Evolutionary conservation across 1,140 invertebrate species (phyloP).

Genomic region (Mercenaria mercenaria): DNA sequence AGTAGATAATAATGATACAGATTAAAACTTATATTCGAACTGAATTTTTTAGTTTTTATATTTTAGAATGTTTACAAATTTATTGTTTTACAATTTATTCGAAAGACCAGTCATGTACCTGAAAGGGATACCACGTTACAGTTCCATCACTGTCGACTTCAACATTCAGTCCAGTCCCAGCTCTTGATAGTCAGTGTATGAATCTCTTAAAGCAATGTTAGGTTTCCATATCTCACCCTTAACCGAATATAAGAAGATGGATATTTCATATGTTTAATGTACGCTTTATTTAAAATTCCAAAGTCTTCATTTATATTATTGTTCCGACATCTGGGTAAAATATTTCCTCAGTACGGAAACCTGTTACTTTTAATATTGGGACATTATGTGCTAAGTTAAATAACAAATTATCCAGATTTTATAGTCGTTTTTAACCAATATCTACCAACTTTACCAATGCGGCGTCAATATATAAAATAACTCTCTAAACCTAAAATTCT

Average conservation of each 20-base stretch:
- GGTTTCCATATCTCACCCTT: slow-evolving; percentile 59
- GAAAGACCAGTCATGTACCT: background rate
- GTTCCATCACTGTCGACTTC: background rate
- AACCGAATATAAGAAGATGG: background rate
- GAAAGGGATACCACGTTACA: slow-evolving; percentile 35
- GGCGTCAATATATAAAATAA: too few relatives aligned
- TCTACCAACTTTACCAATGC: too few relatives aligned
- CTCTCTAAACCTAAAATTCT: too few relatives aligned
- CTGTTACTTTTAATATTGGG: background rate
- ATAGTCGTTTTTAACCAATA: too few relatives aligned
- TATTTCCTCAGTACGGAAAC: background rate
- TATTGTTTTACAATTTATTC: too few relatives aligned
- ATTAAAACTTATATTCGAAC: too few relatives aligned
- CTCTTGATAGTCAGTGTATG: slow-evolving; percentile 21
- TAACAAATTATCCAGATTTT: too few relatives aligned
- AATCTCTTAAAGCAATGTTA: slow-evolving; percentile 50
- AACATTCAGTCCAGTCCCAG: slow-evolving; percentile 43
- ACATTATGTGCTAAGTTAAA: background rate
- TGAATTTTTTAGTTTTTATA: too few relatives aligned
- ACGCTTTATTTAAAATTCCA: background rate
- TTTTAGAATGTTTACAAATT: too few relatives aligned
- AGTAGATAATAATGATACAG: too few relatives aligned
- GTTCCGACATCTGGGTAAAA: background rate
- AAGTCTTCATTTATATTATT: background rate
- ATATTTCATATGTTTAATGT: background rate